Conservation (phyloP, 2,888 invertebrate genomes). For the Schrankia costaestrigalis region DNA sequence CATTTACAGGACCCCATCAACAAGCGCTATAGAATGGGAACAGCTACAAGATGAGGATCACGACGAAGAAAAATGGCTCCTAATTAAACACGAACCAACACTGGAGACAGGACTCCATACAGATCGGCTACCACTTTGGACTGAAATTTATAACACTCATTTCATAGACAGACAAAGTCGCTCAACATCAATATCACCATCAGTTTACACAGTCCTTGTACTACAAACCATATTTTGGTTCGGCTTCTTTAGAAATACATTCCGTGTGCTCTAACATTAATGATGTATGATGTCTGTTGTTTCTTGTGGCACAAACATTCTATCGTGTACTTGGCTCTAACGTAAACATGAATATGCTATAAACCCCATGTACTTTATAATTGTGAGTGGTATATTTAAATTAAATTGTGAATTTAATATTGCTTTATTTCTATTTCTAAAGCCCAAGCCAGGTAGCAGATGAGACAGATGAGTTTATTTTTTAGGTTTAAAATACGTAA, state of each 20-base stretch:
- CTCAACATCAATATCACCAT: no score
- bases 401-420: slow-evolving; percentile 13
- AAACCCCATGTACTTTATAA: slow-evolving; percentile 37
- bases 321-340: no score
- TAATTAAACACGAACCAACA: slow-evolving; percentile 33
- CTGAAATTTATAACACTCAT: slow-evolving; percentile 51
- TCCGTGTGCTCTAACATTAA: slow-evolving; percentile 15
- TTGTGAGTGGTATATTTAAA: slow-evolving; percentile 34
- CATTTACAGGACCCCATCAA: slow-evolving; percentile 46
- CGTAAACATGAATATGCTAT: no score
- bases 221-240: slow-evolving; percentile 26
- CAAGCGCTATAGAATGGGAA: slow-evolving; percentile 41
- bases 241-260: slow-evolving; percentile 20
- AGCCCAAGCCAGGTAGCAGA: no score
- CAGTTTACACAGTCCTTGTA: slow-evolving; percentile 21
- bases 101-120: slow-evolving; percentile 42
- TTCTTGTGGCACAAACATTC: no score
- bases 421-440: slow-evolving; percentile 2
- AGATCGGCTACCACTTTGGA: slow-evolving; percentile 52
- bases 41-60: slow-evolving; percentile 30
- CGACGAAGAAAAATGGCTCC: slow-evolving; percentile 48
- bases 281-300: slow-evolving; percentile 1
- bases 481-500: no score
- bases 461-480: no score
- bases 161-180: slow-evolving; percentile 57